Conservation (phyloP, 2,113 vertebrate species). For the Sclerurus mexicanus region DNA sequence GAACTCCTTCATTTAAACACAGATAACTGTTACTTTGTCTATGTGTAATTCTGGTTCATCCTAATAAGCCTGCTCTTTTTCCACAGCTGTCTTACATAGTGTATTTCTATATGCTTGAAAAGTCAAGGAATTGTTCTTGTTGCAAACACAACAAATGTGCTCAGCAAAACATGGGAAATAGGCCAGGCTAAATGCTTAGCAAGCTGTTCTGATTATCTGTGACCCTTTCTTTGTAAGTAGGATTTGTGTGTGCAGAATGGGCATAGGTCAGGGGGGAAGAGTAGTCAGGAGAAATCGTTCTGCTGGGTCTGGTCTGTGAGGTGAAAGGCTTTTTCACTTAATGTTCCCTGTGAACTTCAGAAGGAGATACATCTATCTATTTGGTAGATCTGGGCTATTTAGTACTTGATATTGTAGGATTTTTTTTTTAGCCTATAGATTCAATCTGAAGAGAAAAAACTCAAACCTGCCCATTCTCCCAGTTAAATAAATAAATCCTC, state of each 20-base stretch:
- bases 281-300: not conserved
- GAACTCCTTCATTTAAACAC: not conserved
- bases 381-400: not conserved
- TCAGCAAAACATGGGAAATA: not conserved
- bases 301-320: not conserved
- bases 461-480: accelerated
- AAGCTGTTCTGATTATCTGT: not conserved
- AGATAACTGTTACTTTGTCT: not conserved
- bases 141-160: not conserved
- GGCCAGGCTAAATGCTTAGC: not conserved
- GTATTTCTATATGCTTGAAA: not conserved
- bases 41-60: not conserved
- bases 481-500: not conserved
- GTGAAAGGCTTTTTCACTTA: not conserved
- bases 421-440: not conserved
- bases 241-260: not conserved
- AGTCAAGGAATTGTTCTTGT: not conserved
- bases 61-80: not conserved
- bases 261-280: not conserved
- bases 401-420: not conserved
- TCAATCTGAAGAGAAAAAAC: not conserved
- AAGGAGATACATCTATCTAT: not conserved
- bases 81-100: not conserved
- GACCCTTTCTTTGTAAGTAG: not conserved
- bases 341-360: not conserved